These are phyloP conservation scores for Anser cygnoides DNA, from an alignment of 2,113 vertebrate genomes.

Conservation along the genomic window DNA sequence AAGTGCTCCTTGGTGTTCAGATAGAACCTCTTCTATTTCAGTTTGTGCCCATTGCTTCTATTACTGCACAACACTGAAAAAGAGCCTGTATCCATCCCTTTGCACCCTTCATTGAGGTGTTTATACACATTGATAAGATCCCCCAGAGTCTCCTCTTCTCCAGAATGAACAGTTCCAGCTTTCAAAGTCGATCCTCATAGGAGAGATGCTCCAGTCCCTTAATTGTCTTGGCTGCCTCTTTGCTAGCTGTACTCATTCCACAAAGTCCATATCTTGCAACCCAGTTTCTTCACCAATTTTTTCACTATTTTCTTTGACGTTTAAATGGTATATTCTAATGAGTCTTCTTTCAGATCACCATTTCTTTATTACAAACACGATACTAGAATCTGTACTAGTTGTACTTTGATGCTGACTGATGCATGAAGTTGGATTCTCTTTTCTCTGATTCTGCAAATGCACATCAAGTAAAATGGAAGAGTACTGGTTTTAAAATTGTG, in stretches of 20 bases:
- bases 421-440: not conserved
- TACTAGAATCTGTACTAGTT: not conserved
- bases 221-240: not conserved
- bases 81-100: not conserved
- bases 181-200: not conserved
- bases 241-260: not conserved
- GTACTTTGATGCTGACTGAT: not conserved
- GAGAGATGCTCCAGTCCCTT: not conserved
- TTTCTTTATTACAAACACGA: not conserved
- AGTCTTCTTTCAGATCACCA: not conserved
- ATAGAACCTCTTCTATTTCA: rapidly evolving
- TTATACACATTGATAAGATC: not conserved
- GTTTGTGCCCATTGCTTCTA: not conserved
- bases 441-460: not conserved
- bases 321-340: not conserved
- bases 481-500: not conserved
- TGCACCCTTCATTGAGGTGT: not conserved
- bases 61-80: not conserved
- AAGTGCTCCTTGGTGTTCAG: not conserved
- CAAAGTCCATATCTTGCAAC: not conserved
- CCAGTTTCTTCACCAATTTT: not conserved
- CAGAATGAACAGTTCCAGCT: not conserved
- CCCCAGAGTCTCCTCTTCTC: not conserved
- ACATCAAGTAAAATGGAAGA: not conserved
- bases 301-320: not conserved